phyloP scores from a whole-genome alignment of 2,113 vertebrate genomes.

The Callopanchax toddi region DNA sequence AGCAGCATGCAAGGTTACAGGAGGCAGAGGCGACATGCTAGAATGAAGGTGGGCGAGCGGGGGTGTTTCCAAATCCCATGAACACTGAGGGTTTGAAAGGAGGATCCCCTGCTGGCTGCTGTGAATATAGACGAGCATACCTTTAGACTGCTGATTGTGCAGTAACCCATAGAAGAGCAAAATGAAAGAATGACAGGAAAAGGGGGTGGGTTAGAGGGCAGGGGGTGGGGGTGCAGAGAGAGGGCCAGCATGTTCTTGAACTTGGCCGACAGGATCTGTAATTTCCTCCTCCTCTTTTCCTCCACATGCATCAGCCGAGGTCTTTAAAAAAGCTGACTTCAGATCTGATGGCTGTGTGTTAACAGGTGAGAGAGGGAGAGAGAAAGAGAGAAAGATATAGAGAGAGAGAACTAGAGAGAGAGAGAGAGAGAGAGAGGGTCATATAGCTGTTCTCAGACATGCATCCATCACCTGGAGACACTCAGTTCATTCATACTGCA shows the following conservation, averaged over 20 bases:
- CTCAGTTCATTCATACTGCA: too few relatives aligned
- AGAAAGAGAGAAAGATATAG: too few relatives aligned
- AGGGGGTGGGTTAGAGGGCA: constrained; percentile 6
- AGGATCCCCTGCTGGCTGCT: constrained; percentile 64
- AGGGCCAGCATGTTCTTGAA: constrained; percentile 59
- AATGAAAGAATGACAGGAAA: constrained; percentile 44
- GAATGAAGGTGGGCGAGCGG: not conserved
- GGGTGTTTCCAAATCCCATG: constrained; percentile 28
- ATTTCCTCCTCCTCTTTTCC: constrained; percentile 59
- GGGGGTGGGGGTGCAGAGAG: not conserved
- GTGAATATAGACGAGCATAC: constrained; percentile 73
- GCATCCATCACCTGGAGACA: too few relatives aligned
- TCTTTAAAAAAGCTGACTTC: too few relatives aligned
- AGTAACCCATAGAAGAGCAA: constrained; percentile 40
- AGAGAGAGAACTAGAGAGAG: too few relatives aligned
- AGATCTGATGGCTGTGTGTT: too few relatives aligned
- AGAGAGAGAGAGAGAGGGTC: too few relatives aligned
- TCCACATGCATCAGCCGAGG: too few relatives aligned
- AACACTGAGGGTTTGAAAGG: constrained; percentile 53
- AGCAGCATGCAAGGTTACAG: not conserved
- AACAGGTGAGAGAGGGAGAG: too few relatives aligned
- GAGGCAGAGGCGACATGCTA: not conserved
- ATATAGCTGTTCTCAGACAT: too few relatives aligned
- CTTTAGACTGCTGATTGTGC: constrained; percentile 66
- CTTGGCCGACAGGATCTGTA: constrained; percentile 73